Conservation (phyloP, 2,888 invertebrate genomes). For the Candidula unifasciata region DNA sequence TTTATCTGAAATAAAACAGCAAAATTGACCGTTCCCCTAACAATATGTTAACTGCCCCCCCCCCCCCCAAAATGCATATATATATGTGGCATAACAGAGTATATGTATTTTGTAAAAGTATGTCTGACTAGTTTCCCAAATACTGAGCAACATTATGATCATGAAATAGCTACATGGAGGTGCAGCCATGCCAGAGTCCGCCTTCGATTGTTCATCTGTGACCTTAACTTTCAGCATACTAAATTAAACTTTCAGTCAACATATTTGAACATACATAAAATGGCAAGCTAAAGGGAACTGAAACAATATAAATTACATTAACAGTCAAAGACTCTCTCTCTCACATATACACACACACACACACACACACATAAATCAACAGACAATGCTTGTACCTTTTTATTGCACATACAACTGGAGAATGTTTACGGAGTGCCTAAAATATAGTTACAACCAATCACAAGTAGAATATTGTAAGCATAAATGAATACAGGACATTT, state of each 20-base stretch:
- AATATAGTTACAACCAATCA: not conserved
- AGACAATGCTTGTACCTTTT: not conserved
- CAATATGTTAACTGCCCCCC: not conserved
- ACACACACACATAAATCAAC: not conserved
- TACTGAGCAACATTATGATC: no score
- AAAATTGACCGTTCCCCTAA: not conserved
- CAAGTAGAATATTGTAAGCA: not conserved
- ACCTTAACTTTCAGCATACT: no score
- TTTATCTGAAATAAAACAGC: not conserved
- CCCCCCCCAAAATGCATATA: not conserved
- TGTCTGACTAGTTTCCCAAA: no score
- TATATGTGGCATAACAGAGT: not conserved
- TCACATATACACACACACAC: no score
- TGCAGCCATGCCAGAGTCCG: no score
- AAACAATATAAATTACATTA: not conserved
- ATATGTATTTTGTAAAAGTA: not conserved
- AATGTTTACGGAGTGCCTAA: conserved; percentile 13
- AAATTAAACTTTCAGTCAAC: no score
- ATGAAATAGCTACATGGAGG: no score
- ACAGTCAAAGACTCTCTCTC: no score
- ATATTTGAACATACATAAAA: not conserved
- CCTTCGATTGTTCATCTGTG: no score
- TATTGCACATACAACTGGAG: conserved; percentile 16
- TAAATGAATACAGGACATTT: not conserved
- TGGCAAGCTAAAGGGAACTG: not conserved